Evolutionary conservation across 2,113 vertebrate genomes (phyloP).

Genomic region (Protobothrops mucrosquamatus): DNA sequence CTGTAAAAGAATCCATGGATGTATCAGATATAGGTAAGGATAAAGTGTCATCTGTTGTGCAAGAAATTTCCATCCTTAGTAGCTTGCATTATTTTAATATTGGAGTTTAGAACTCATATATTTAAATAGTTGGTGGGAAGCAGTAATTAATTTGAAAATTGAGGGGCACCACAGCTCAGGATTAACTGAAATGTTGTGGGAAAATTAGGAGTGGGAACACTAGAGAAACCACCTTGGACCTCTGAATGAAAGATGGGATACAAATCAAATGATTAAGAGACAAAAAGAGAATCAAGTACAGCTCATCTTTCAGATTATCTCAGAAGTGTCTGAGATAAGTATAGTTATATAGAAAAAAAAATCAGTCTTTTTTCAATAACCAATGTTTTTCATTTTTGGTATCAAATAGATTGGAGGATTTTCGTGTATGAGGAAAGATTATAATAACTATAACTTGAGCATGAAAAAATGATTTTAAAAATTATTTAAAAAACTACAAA

Average conservation of each 20-base stretch:
- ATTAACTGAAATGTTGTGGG: background rate
- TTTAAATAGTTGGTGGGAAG: background rate
- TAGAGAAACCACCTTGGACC: background rate
- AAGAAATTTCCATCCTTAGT: background rate
- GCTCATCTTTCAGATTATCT: background rate
- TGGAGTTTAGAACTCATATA: background rate
- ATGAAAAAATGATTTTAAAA: background rate
- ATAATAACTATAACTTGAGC: background rate
- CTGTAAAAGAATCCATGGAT: constrained; percentile 45
- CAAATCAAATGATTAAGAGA: background rate
- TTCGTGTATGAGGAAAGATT: background rate
- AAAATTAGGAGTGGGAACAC: background rate
- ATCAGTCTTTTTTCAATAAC: background rate
- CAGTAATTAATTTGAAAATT: background rate
- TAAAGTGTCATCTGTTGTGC: background rate
- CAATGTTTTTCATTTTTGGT: background rate
- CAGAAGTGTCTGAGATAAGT: background rate
- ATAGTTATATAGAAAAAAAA: background rate
- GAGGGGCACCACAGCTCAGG: background rate
- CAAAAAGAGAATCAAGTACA: background rate
- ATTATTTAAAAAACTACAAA: no score
- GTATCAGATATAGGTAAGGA: background rate
- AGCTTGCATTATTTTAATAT: background rate
- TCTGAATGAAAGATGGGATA: background rate
- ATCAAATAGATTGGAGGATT: background rate